Base-by-base conservation (phyloP, 1,140 invertebrate species). In the Stenopsyche tienmushanensis region DNA sequence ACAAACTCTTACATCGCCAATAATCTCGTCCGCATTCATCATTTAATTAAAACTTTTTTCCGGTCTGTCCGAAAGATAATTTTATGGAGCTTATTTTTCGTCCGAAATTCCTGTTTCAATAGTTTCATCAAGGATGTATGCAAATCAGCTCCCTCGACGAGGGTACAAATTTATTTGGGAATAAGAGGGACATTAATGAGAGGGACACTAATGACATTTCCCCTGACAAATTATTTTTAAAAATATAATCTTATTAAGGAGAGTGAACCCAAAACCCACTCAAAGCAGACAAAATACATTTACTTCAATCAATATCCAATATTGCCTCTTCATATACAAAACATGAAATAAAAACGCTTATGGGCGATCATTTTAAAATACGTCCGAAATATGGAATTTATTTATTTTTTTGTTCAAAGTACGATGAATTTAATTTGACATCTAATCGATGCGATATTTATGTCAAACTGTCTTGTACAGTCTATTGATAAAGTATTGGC, bases 171-270 rank as follows among this genome's bases (percentile, higher is more conserved):
- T 57, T 20, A 23, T 29, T 17, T 9, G 18, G n/a, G 39, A 57
- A 57, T 57, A 42, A 57, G 54, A 57, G 54, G 34, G 24, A 26
- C 54, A 42, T 29, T 57, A 57, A 57, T 29, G 54, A 57, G 34
- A 24, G 39, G 54, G 54, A 57, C 39, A 29, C 54, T 42, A 57
- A 57, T 57, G 54, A 57, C 34, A 21, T 57, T 42, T 20, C 54
- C 34, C 17, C 34, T 3, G 47, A 49, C 47, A 49, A 49, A 49
- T 49, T 18, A 2, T 49, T 49, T 18, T 18, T 15, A 20, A 3
- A 49, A 18, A 18, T 18, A 18, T 20, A 49, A 49, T 49, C 21
- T 34, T 34, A 34, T 18, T 18, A 49, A n/a, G 47, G 21, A 2
- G 47, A 49, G 21, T 13, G 3, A 10, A 10, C 21, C 21, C 1